Conservation (phyloP, 1,140 invertebrate genomes). For the Drosophila novamexicana region DNA sequence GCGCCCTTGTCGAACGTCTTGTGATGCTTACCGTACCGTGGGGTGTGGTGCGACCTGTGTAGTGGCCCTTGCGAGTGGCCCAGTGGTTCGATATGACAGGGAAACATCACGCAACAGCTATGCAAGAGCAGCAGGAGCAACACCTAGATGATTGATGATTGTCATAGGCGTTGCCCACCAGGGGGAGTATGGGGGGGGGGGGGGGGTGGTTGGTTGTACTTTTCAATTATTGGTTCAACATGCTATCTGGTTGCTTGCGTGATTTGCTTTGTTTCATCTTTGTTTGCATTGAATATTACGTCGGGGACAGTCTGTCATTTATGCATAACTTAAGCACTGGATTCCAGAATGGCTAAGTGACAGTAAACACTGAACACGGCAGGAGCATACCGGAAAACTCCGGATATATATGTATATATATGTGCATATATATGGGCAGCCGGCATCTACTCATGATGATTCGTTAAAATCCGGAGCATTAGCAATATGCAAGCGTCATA, state of each 20-base stretch:
- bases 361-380: constrained; percentile 46
- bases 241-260: constrained; percentile 58
- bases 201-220: constrained; percentile 1
- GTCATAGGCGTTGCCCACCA: constrained; percentile 37
- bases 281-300: constrained; percentile 44
- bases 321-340: constrained; percentile 24
- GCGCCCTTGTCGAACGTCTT: constrained; percentile 24
- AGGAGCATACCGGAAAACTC: not conserved
- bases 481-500: constrained; percentile 26
- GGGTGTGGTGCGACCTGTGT: constrained; percentile 6
- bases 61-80: constrained; percentile 18
- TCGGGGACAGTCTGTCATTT: constrained; percentile 65
- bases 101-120: constrained; percentile 36
- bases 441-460: constrained; percentile 49
- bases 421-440: constrained; percentile 23
- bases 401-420: constrained; percentile 7
- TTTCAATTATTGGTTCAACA: constrained; percentile 72
- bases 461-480: constrained; percentile 48
- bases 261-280: constrained; percentile 61
- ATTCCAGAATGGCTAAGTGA: constrained; percentile 58
- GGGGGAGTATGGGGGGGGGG: not conserved
- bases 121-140: constrained; percentile 27
- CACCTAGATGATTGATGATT: constrained; percentile 76
- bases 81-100: constrained; percentile 9
- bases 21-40: not conserved